Percentiles rank a stretch among this genome's conserved stretches.
phyloP scores from a whole-genome alignment of 1,140 invertebrate species.

The Drosophila insularis region DNA sequence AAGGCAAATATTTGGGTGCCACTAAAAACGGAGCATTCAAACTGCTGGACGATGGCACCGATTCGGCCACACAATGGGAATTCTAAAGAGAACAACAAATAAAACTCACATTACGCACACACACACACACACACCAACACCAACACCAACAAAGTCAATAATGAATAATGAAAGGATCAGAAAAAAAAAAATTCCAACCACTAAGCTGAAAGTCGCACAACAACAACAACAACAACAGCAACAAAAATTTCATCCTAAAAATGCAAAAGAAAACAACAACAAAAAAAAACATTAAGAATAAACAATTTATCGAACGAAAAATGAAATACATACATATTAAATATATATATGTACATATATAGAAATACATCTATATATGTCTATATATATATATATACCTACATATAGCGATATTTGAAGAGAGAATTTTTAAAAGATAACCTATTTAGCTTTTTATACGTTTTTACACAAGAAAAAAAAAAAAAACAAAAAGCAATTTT shows the following conservation, averaged over 20 bases:
- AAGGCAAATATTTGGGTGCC: conserved; percentile 92
- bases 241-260: conserved; percentile 28
- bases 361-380: conserved; percentile 37
- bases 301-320: conserved; percentile 22
- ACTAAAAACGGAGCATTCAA: conserved; percentile 97
- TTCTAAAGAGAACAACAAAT: conserved; percentile 86
- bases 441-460: conserved; percentile 80
- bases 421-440: conserved; percentile 64
- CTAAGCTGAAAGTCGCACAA: conserved; percentile 45
- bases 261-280: background rate
- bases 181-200: conserved; percentile 33
- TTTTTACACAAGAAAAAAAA: conserved; percentile 62
- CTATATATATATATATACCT: conserved; percentile 33
- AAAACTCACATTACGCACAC: background rate
- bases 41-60: conserved; percentile 90
- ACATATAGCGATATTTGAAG: conserved; percentile 41
- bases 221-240: background rate
- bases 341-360: conserved; percentile 30
- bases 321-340: conserved; percentile 33
- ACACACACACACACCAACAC: too few relatives aligned
- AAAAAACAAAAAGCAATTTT: conserved; percentile 21
- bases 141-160: background rate
- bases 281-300: conserved; percentile 6
- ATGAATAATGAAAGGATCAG: conserved; percentile 29
- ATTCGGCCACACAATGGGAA: conserved; percentile 95